A percentile compares a stretch with the other conserved stretches of the same genome.
Evolutionary conservation across 2,888 invertebrate genomes (phyloP).

Genomic region (Eucera pruinosa): DNA sequence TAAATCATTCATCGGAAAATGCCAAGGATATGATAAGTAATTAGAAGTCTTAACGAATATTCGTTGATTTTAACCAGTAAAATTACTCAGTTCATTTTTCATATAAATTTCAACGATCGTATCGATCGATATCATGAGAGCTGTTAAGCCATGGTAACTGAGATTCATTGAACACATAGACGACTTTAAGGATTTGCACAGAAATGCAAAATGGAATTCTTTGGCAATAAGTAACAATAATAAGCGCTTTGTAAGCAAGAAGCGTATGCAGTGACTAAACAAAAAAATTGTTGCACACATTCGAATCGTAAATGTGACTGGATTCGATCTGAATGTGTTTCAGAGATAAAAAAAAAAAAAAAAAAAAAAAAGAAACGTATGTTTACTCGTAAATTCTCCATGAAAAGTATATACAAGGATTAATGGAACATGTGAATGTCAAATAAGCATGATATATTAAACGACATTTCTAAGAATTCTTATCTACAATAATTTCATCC

Average conservation of each 20-base stretch:
- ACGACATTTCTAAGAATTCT: constrained; percentile 5
- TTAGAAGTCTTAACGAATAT: neutral
- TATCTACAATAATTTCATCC: constrained; percentile 31
- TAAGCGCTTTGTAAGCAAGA: constrained; percentile 55
- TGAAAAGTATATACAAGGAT: constrained; percentile 45
- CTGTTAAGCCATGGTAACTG: neutral
- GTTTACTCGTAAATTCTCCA: constrained; percentile 24
- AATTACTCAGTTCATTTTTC: neutral
- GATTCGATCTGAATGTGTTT: constrained; percentile 9
- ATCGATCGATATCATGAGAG: neutral
- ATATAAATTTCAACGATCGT: neutral
- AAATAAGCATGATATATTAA: constrained; percentile 31
- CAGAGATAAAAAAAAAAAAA: too few species aligned
- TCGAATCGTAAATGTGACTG: neutral
- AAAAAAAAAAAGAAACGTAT: constrained; percentile 31
- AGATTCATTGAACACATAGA: constrained; percentile 19
- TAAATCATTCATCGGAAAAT: neutral
- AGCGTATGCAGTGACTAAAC: constrained; percentile 47
- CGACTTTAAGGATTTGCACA: constrained; percentile 36
- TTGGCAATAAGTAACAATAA: constrained; percentile 57
- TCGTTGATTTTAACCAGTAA: neutral
- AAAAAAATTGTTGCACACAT: constrained; percentile 1
- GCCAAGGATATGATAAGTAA: neutral
- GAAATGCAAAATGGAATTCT: constrained; percentile 60
- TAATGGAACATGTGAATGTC: constrained; percentile 3